Percentiles rank a stretch among this genome's conserved stretches.
Conservation (phyloP, 2,113 vertebrate genomes). For the Raja brachyura region DNA sequence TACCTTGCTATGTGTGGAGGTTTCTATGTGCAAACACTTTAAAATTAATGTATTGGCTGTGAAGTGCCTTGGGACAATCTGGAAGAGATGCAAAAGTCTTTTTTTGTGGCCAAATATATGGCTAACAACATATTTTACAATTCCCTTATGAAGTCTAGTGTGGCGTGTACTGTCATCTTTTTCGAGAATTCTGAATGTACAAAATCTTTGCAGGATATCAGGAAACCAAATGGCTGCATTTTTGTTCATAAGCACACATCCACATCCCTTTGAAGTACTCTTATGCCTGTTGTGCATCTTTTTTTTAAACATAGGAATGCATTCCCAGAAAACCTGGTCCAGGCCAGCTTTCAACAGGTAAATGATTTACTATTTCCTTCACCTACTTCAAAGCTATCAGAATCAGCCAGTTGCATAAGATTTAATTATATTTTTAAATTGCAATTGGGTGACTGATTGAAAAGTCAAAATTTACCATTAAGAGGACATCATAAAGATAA, state of each 20-base stretch:
- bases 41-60: too few species aligned
- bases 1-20: too few species aligned
- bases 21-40: too few species aligned
- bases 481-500: background rate
- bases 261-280: background rate
- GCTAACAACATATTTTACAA: too few species aligned
- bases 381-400: background rate
- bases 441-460: background rate
- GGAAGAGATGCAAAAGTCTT: too few species aligned
- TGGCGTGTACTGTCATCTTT: background rate
- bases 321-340: conserved; percentile 95
- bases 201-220: background rate
- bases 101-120: too few species aligned
- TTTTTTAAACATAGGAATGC: conserved; percentile 73
- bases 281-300: background rate
- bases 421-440: conserved; percentile 23
- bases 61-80: too few species aligned
- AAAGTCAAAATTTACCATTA: background rate
- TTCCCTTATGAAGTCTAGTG: too few species aligned
- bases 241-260: background rate
- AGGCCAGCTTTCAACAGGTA: conserved; percentile 97
- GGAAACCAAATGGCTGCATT: background rate
- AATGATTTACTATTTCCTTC: background rate
- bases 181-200: background rate
- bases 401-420: conserved; percentile 39